phyloP scores from a whole-genome alignment of 2,113 vertebrate genomes.

The Rhinolophus ferrumequinum region DNA sequence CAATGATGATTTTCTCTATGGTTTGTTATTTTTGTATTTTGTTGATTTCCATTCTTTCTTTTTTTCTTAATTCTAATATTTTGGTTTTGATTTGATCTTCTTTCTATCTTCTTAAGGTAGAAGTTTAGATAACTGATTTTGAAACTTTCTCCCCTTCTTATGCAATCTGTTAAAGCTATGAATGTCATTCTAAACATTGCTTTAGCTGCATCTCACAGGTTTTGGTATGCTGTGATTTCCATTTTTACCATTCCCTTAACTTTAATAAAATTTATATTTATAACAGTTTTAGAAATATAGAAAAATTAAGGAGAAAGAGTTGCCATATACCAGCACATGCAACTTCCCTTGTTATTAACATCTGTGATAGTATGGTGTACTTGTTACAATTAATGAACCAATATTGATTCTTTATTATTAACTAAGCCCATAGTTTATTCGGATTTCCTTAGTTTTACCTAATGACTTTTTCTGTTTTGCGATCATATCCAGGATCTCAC shows the following conservation, averaged over 20 bases:
- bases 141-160: background rate
- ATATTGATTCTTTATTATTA: background rate
- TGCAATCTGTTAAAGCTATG: background rate
- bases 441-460: background rate
- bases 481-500: background rate
- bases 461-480: background rate
- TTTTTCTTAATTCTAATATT: background rate
- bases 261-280: background rate
- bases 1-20: background rate
- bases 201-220: background rate
- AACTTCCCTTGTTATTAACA: background rate
- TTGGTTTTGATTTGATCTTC: background rate
- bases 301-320: background rate
- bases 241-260: background rate
- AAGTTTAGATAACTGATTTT: background rate
- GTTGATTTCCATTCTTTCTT: background rate
- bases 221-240: background rate
- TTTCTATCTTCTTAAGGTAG: background rate
- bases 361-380: accelerated
- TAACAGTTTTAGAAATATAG: background rate
- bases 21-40: background rate
- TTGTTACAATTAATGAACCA: background rate
- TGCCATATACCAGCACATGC: too few species aligned
- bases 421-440: background rate
- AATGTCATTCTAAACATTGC: too few species aligned